A percentile compares a stretch with the other conserved stretches of the same genome.
These are phyloP conservation scores for Leptopilina myrica DNA, from an alignment of 2,888 invertebrate species.

Conservation along the genomic window DNA sequence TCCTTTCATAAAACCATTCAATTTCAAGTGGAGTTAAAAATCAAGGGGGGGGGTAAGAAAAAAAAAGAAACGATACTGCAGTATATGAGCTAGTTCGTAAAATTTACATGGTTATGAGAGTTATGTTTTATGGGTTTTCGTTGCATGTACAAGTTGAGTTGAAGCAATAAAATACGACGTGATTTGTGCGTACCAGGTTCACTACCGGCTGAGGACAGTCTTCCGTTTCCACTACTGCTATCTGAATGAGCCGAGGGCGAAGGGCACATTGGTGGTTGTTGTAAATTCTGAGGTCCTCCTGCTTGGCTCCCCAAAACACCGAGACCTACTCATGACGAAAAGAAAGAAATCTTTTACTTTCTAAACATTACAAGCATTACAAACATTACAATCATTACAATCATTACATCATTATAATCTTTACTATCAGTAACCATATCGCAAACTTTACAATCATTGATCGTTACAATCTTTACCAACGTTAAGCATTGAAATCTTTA, in stretches of 20 bases:
- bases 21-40: not conserved
- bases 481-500: no score
- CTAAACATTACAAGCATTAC: not conserved
- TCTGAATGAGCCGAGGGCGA: conserved; percentile 92
- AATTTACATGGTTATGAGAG: conserved; percentile 10
- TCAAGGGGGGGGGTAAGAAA: not conserved
- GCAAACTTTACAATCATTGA: no score
- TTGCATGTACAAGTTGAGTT: conserved; percentile 23
- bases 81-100: conserved; percentile 29
- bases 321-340: conserved; percentile 70
- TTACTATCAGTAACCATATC: no score
- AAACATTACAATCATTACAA: no score
- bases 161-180: conserved; percentile 28
- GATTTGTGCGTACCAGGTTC: conserved; percentile 79
- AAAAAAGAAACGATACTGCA: not conserved
- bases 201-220: conserved; percentile 88
- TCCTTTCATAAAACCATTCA: not conserved
- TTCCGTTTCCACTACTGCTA: conserved; percentile 88
- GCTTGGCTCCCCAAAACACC: conserved; percentile 74
- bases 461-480: no score
- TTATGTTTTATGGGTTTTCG: conserved; percentile 1
- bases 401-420: no score
- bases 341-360: conserved; percentile 10
- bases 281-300: conserved; percentile 75
- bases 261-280: conserved; percentile 84